These are phyloP conservation scores for Scolanthus callimorphus DNA, from an alignment of 92 coral and sea anemone species.

Conservation along the genomic window DNA sequence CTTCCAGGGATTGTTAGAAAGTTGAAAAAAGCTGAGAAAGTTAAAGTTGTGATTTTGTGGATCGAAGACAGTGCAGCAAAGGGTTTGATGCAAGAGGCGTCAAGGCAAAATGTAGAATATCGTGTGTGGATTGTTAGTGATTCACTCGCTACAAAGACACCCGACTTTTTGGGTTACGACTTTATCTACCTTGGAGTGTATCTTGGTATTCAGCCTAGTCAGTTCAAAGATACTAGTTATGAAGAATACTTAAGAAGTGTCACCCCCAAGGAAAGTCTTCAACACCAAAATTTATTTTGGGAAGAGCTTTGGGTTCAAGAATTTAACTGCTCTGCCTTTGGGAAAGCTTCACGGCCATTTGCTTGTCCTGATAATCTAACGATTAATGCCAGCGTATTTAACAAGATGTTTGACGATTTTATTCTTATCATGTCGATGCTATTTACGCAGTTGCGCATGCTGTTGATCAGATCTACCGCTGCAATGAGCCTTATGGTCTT, in stretches of 20 bases:
- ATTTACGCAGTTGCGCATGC: conserved; percentile 67
- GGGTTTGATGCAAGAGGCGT: conserved; percentile 56
- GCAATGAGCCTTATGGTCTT: conserved; percentile 40
- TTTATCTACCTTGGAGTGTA: conserved; percentile 54
- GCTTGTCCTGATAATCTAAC: conserved; percentile 35
- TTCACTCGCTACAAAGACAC: conserved; percentile 60
- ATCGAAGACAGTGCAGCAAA: conserved; percentile 53
- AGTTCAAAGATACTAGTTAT: conserved; percentile 34
- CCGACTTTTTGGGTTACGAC: conserved; percentile 49
- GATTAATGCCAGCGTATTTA: conserved; percentile 18
- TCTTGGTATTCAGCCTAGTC: conserved; percentile 59
- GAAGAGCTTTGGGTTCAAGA: conserved; percentile 53
- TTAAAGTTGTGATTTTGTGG: conserved; percentile 72
- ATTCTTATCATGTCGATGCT: conserved; percentile 66
- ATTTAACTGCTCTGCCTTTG: conserved; percentile 26
- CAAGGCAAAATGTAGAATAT: conserved; percentile 38
- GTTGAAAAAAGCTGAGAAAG: conserved; percentile 34
- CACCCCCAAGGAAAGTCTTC: conserved; percentile 32
- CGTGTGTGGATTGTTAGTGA: conserved; percentile 79
- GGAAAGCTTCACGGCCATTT: neutral
- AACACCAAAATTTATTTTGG: conserved; percentile 37
- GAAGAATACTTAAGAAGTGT: conserved; percentile 28
- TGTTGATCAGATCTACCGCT: conserved; percentile 50
- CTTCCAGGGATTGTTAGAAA: conserved; percentile 34
- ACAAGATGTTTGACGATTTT: conserved; percentile 51